Conservation (phyloP, 2,113 vertebrate genomes). For the Ceyx melanurus region DNA sequence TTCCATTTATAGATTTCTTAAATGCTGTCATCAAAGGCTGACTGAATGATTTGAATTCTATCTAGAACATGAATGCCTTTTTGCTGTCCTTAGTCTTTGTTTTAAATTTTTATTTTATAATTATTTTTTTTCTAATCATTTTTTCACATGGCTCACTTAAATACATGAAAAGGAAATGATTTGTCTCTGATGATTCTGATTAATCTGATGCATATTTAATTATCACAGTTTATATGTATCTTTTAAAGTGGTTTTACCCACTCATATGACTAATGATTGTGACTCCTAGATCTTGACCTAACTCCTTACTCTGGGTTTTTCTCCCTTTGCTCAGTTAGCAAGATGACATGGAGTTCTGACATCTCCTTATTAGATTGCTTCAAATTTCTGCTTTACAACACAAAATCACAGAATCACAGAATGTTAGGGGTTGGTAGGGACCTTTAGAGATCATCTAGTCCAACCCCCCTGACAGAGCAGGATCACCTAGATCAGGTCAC, state of each 20-base stretch:
- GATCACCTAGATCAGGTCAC: too few species aligned
- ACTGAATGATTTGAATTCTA: constrained; percentile 29
- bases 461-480: too few species aligned
- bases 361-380: not conserved
- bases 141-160: constrained; percentile 56
- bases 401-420: too few species aligned
- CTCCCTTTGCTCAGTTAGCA: not conserved
- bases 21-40: not conserved
- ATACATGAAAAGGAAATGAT: constrained; percentile 46
- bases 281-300: constrained; percentile 7
- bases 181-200: constrained; percentile 57
- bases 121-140: not conserved
- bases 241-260: constrained; percentile 52
- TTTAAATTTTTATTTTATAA: not conserved
- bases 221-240: not conserved
- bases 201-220: constrained; percentile 67
- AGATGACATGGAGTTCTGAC: not conserved
- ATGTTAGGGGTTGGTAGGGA: too few species aligned
- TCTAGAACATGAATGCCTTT: not conserved
- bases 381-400: not conserved
- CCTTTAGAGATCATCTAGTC: too few species aligned
- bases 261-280: constrained; percentile 3
- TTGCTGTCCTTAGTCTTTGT: not conserved
- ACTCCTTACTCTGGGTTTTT: not conserved
- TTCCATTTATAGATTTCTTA: constrained; percentile 13